phyloP scores from a whole-genome alignment of 2,797 vertebrate genomes.

The Varecia variegata region DNA sequence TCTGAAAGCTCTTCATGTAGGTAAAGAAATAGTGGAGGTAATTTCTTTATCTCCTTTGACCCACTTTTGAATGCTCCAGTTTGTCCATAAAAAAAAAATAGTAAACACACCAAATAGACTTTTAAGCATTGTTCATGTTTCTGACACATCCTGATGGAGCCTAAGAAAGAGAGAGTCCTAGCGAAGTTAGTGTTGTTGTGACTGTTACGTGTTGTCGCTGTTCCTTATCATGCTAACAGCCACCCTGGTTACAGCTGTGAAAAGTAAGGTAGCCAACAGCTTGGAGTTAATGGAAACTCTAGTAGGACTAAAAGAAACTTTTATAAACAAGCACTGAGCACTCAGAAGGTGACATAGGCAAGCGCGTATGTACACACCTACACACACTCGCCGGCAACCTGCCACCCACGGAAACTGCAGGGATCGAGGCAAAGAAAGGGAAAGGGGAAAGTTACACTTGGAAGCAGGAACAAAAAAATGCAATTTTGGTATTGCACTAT shows the following conservation, averaged over 20 bases:
- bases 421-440: background rate
- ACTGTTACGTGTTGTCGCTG: background rate
- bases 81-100: constrained; percentile 53
- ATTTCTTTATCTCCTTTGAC: constrained; percentile 72
- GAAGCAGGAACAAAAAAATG: background rate
- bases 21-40: constrained; percentile 70
- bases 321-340: background rate
- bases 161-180: background rate
- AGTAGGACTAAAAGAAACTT: background rate
- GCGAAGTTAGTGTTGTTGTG: too few relatives aligned
- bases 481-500: background rate
- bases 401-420: background rate
- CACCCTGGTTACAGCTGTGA: background rate
- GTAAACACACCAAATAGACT: constrained; percentile 37
- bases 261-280: background rate
- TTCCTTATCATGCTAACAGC: background rate
- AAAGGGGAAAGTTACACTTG: background rate
- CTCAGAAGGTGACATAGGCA: background rate
- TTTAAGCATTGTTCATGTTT: constrained; percentile 64
- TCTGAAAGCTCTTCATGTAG: constrained; percentile 54
- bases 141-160: background rate
- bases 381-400: background rate
- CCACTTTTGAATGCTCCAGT: background rate
- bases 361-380: accelerated
- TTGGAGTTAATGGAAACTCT: background rate